Conservation (phyloP, 2,888 invertebrate genomes). For the Hydraecia micacea region DNA sequence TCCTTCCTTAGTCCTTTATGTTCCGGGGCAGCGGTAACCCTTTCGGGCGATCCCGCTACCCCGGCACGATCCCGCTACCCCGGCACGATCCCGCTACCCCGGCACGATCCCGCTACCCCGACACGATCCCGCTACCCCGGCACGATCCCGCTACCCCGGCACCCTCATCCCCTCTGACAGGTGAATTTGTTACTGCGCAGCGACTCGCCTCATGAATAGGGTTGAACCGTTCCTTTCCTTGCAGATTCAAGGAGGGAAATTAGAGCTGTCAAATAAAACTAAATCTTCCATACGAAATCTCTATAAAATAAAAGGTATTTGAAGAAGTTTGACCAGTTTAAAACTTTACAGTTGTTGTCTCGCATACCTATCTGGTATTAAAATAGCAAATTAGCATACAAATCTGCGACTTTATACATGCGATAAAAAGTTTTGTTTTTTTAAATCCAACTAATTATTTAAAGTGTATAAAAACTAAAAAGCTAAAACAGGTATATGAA, state of each 20-base stretch:
- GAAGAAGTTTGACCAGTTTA: conserved; percentile 8
- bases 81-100: too few species aligned
- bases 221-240: neutral
- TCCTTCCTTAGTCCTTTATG: too few species aligned
- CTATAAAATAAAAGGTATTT: neutral
- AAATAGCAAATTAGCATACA: conserved; percentile 10
- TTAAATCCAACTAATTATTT: neutral
- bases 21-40: too few species aligned
- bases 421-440: too few species aligned
- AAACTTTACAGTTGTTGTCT: neutral
- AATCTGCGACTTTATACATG: neutral
- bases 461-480: neutral
- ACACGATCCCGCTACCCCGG: too few species aligned
- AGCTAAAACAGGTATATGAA: neutral
- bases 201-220: too few species aligned
- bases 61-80: too few species aligned
- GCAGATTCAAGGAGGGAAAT: neutral
- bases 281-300: neutral
- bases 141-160: too few species aligned
- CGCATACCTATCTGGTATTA: neutral
- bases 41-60: too few species aligned
- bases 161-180: too few species aligned
- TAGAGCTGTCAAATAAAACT: neutral
- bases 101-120: too few species aligned
- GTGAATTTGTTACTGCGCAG: too few species aligned